Conservation (phyloP, 2,113 vertebrate genomes). For the Poeciliopsis retropinna region DNA sequence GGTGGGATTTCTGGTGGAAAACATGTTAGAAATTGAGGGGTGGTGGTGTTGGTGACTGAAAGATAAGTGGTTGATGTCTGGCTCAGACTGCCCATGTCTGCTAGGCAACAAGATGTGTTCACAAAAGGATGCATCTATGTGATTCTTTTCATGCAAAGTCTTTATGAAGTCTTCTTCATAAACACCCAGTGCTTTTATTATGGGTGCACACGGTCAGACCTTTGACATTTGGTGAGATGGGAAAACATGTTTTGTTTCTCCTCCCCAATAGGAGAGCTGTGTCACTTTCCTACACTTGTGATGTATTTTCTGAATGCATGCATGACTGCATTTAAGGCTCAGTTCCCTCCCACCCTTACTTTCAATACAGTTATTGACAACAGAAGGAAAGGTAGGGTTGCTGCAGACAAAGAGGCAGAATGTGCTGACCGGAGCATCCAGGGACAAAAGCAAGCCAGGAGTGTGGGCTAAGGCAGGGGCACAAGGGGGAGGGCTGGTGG, state of each 20-base stretch:
- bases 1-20: slow-evolving; percentile 61
- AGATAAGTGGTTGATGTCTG: slow-evolving; percentile 76
- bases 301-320: not conserved
- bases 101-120: slow-evolving; percentile 61
- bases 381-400: slow-evolving; percentile 63
- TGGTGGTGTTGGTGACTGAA: slow-evolving; percentile 30
- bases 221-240: slow-evolving; percentile 20
- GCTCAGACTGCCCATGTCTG: slow-evolving; percentile 48
- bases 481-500: not conserved
- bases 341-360: slow-evolving; percentile 39
- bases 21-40: slow-evolving; percentile 11
- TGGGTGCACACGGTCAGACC: slow-evolving; percentile 15
- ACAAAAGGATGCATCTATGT: slow-evolving; percentile 65
- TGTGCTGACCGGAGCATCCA: slow-evolving; percentile 70
- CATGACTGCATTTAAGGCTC: slow-evolving; percentile 10
- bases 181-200: not conserved
- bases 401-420: slow-evolving; percentile 70
- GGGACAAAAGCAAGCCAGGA: slow-evolving; percentile 41
- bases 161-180: slow-evolving; percentile 23
- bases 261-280: not conserved
- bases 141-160: slow-evolving; percentile 80
- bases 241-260: slow-evolving; percentile 24
- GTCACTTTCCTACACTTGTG: slow-evolving; percentile 17
- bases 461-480: slow-evolving; percentile 32
- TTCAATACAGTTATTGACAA: slow-evolving; percentile 61